phyloP scores from a whole-genome alignment of 2,888 invertebrate genomes.

The Odontothrips loti region DNA sequence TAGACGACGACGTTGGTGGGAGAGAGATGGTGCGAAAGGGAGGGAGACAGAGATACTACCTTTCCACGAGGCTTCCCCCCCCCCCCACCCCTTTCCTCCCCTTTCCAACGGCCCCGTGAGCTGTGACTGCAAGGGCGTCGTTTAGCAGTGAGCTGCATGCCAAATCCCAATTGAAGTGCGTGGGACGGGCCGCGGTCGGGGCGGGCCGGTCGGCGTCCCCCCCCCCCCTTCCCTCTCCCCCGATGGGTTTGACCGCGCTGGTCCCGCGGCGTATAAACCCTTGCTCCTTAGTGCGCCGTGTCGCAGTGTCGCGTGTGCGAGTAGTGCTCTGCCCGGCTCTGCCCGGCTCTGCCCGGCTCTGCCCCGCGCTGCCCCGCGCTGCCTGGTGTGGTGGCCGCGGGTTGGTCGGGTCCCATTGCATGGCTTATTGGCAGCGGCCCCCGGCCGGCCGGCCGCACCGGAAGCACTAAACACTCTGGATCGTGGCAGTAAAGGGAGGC shows the following conservation, averaged over 20 bases:
- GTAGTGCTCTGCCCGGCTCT: background rate
- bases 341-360: too few species aligned
- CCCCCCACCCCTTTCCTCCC: constrained; percentile 18
- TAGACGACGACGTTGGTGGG: too few species aligned
- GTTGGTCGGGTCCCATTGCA: background rate
- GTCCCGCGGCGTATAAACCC: background rate
- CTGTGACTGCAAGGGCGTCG: constrained; percentile 20
- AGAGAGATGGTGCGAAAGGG: too few species aligned
- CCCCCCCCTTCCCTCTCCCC: background rate
- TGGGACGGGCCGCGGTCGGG: background rate
- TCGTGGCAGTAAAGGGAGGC: background rate
- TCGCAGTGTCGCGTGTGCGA: background rate
- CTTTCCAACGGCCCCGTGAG: background rate
- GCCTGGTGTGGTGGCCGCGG: background rate
- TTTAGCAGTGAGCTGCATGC: constrained; percentile 19
- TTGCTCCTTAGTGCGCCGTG: background rate
- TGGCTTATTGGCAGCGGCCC: background rate
- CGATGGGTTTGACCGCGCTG: background rate
- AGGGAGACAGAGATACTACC: background rate
- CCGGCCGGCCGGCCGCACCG: constrained; percentile 25
- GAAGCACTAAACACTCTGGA: constrained; percentile 19
- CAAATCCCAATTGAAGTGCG: constrained; percentile 22
- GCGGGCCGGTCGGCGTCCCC: background rate
- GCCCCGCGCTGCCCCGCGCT: background rate
- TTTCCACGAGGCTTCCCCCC: background rate